These are phyloP conservation scores for Danaus chrysippus DNA, from an alignment of 2,888 invertebrate genomes.

Conservation along the genomic window DNA sequence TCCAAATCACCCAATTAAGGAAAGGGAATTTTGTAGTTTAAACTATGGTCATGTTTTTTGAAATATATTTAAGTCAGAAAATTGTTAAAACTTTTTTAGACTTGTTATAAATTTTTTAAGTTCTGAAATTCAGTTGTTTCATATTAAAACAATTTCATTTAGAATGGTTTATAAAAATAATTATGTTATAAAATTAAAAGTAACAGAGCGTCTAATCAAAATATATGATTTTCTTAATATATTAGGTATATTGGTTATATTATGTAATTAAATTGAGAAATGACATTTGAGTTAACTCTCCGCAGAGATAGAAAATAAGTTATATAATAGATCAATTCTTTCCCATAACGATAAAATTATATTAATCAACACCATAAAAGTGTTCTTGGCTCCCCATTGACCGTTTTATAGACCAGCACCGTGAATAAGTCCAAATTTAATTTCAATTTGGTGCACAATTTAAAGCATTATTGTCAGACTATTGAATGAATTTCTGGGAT, in stretches of 20 bases:
- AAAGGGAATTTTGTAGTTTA: constrained; percentile 8
- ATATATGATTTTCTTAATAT: constrained; percentile 55
- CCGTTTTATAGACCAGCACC: constrained; percentile 66
- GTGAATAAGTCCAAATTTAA: constrained; percentile 72
- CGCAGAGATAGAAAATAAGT: constrained; percentile 12
- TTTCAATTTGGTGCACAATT: constrained; percentile 68
- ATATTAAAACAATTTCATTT: no score
- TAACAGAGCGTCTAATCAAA: constrained; percentile 56
- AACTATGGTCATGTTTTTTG: background rate
- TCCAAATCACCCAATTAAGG: constrained; percentile 11
- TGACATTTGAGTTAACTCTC: background rate
- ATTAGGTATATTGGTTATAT: constrained; percentile 50
- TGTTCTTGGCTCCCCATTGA: constrained; percentile 68
- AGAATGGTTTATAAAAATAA: no score
- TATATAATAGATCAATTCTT: constrained; percentile 40
- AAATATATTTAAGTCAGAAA: no score
- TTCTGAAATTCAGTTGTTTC: no score
- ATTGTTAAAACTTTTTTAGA: no score
- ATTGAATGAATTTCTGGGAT: constrained; percentile 59
- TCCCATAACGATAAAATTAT: constrained; percentile 65
- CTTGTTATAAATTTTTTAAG: no score
- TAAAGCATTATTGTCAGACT: constrained; percentile 65
- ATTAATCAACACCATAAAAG: constrained; percentile 67
- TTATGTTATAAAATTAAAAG: constrained; percentile 12
- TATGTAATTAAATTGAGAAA: background rate